Conservation (phyloP, 1,140 invertebrate genomes). For the Drosophila azteca region DNA sequence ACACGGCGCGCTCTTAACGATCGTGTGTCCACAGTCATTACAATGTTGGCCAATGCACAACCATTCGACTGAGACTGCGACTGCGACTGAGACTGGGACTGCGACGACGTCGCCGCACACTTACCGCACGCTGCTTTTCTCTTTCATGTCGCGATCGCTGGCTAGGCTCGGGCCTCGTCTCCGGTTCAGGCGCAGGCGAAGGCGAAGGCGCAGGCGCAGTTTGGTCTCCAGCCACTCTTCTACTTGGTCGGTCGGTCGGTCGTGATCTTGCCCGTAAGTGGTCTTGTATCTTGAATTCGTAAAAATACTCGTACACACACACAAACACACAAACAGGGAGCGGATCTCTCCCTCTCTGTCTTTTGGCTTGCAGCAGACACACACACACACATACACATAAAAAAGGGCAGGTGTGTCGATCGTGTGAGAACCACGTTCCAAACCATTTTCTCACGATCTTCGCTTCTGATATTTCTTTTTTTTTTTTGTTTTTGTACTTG, state of each 20-base stretch:
- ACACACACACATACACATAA: constrained; percentile 47
- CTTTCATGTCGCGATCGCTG: constrained; percentile 64
- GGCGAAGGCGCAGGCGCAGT: neutral
- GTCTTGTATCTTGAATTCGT: constrained; percentile 82
- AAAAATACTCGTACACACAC: constrained; percentile 52
- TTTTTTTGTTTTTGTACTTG: constrained; percentile 42
- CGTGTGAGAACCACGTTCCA: constrained; percentile 84
- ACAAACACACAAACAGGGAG: constrained; percentile 10
- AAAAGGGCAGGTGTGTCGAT: constrained; percentile 84
- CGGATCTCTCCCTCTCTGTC: constrained; percentile 10
- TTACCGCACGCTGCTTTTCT: constrained; percentile 82
- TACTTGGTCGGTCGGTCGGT: constrained; percentile 51
- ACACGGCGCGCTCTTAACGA: constrained; percentile 76
- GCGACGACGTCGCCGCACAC: constrained; percentile 57
- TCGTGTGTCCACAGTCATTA: constrained; percentile 83
- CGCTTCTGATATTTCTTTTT: constrained; percentile 76
- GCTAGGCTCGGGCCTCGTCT: neutral
- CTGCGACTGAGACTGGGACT: constrained; percentile 7
- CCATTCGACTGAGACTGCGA: constrained; percentile 13
- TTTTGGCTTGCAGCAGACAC: constrained; percentile 8
- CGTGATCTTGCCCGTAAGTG: constrained; percentile 83
- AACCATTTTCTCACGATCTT: constrained; percentile 84
- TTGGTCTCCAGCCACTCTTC: constrained; percentile 15
- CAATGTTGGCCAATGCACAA: constrained; percentile 79
- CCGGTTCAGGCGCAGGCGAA: no score